phyloP scores from a whole-genome alignment of 2,113 vertebrate genomes.

The Phasianus colchicus region DNA sequence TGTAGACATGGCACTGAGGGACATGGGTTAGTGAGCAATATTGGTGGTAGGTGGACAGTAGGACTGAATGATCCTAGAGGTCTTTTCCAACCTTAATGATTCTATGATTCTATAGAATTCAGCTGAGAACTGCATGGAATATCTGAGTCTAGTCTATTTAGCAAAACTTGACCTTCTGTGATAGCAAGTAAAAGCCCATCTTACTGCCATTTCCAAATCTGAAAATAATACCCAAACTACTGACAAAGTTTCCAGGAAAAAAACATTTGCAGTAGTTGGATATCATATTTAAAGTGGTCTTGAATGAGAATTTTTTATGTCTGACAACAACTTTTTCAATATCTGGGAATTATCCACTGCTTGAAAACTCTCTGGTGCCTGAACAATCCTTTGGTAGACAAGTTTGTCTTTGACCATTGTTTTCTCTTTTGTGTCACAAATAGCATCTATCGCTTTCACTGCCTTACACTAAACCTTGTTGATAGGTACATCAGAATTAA shows the following conservation, averaged over 20 bases:
- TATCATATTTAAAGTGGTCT: not conserved
- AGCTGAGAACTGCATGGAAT: not conserved
- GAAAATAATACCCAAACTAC: not conserved
- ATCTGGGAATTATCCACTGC: not conserved
- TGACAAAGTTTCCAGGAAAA: not conserved
- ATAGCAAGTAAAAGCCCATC: not conserved
- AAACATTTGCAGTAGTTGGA: not conserved
- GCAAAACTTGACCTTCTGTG: not conserved
- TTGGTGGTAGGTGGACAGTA: too few relatives aligned
- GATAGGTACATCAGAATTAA: not conserved
- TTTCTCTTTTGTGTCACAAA: not conserved
- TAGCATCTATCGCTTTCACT: not conserved
- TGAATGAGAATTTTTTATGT: not conserved
- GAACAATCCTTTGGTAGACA: not conserved
- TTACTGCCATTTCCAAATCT: not conserved
- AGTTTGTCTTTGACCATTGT: not conserved
- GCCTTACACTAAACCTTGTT: not conserved
- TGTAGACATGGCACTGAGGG: too few relatives aligned
- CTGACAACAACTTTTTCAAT: not conserved
- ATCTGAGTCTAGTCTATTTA: not conserved
- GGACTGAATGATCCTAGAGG: too few relatives aligned
- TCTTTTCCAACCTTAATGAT: too few relatives aligned
- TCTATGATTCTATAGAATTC: not conserved
- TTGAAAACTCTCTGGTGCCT: not conserved
- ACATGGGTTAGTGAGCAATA: too few relatives aligned